Conservation (phyloP, 2,888 invertebrate genomes). For the Seira ritae region DNA sequence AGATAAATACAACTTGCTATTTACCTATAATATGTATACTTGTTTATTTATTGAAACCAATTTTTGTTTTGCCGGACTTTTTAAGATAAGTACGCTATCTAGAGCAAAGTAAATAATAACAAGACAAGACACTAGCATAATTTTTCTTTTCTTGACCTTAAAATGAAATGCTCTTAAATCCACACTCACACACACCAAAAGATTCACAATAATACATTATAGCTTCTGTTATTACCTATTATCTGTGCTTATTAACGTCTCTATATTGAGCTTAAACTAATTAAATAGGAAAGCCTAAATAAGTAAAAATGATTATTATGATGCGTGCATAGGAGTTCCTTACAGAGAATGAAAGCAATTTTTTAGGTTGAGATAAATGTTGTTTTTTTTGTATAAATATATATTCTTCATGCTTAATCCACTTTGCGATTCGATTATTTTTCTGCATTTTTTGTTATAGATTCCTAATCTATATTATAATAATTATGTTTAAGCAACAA, state of each 20-base stretch:
- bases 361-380: constrained; percentile 5
- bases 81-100: constrained; percentile 56
- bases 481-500: constrained; percentile 25
- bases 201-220: neutral
- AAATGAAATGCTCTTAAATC: constrained; percentile 11
- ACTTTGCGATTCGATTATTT: neutral
- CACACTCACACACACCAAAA: neutral
- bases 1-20: too few relatives aligned
- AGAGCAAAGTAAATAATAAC: constrained; percentile 63
- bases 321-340: constrained; percentile 25
- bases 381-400: neutral
- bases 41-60: neutral
- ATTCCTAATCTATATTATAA: constrained; percentile 25
- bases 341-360: constrained; percentile 7
- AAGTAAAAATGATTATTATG: constrained; percentile 30
- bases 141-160: constrained; percentile 70
- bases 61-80: neutral
- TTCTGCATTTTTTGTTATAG: constrained; percentile 20
- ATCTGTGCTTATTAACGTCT: constrained; percentile 7
- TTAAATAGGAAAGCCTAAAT: neutral
- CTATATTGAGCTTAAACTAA: constrained; percentile 6
- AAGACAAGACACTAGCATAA: constrained; percentile 44
- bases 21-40: too few relatives aligned
- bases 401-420: too few relatives aligned
- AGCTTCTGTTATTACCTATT: neutral